Evolutionary conservation across 2,113 vertebrate species (phyloP).

Genomic region (Melospiza melodia): DNA sequence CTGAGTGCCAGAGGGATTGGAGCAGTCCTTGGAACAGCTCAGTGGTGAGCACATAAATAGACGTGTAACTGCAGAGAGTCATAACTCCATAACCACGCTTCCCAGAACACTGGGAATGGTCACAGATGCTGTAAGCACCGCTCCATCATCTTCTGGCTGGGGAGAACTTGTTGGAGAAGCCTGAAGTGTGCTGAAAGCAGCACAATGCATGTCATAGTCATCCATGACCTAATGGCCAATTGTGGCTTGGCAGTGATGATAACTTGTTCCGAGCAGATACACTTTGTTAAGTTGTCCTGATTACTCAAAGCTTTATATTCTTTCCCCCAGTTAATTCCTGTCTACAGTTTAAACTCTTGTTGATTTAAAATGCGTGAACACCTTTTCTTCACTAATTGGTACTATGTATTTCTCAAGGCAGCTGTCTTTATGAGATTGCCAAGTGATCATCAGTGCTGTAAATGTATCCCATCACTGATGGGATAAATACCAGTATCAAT

Average conservation of each 20-base stretch:
- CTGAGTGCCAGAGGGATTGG: not conserved
- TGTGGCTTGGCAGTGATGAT: not conserved
- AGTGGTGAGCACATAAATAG: not conserved
- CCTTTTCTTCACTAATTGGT: not conserved
- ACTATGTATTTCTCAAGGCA: not conserved
- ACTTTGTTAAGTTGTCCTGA: not conserved
- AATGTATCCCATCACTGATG: not conserved
- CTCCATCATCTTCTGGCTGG: not conserved
- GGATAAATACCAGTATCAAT: not conserved
- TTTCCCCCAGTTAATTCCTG: not conserved
- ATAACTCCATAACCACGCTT: accelerated
- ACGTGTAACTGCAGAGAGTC: not conserved
- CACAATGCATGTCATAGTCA: not conserved
- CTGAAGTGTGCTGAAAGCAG: not conserved
- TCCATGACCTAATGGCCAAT: not conserved
- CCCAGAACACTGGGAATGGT: not conserved
- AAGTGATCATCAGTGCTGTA: not conserved
- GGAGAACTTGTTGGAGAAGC: not conserved
- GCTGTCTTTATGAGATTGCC: not conserved
- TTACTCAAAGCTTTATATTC: not conserved
- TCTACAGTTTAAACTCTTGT: not conserved
- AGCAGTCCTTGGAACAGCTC: not conserved
- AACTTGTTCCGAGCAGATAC: not conserved
- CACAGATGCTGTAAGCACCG: not conserved
- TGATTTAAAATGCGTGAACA: not conserved